Base-by-base conservation (phyloP, 2,888 invertebrate species). In the Nymphalis urticae region DNA sequence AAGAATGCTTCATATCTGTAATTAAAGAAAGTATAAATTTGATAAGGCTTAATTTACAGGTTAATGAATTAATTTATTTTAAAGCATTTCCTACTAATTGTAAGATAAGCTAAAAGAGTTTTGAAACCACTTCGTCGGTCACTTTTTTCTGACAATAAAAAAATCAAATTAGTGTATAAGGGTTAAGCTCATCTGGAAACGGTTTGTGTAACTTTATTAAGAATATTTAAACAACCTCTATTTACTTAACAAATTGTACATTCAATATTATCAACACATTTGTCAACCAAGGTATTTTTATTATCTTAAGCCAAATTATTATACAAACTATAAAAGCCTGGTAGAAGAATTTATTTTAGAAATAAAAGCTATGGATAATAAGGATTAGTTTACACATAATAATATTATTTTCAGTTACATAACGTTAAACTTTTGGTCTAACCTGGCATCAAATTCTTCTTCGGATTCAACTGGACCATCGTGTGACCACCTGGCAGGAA, bases 361-460 rank as follows among this genome's bases (percentile, higher is more conserved):
- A 32, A 17, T 27, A 32, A 32, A 32, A 56, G 17, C n/a, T 32
- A 56, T 7, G 32, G 17, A 32, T 8, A 32, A n/a, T 17, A 17
- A 13, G 4, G 42, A 56, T 56, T 56, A 56, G 7, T 56, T 56
- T 32, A n/a, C 54, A 1, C 17, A 56, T 56, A 27, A 16, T n/a
- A 58, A 24, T 58, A 42, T 27, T 67, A 36, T 62, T 67, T 84
- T 80, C 75, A 85, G 86, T 91, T 90, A 93, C 92, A 93, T 93
- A 93, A 93, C 90, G 86, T 90, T 86, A 90, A 82, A 85, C 75
- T 73, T 75, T 76, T 75, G 75, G 74, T 73, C 88, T 91, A 90
- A 94, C 90, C 95, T 95, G 78, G 94, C 90, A 88, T 98, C 97
- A 88, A 98, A 97, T 82, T 97, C 96, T 81, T 96, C 97, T 74